phyloP scores from a whole-genome alignment of 2,888 invertebrate genomes.

The Helleia helle region DNA sequence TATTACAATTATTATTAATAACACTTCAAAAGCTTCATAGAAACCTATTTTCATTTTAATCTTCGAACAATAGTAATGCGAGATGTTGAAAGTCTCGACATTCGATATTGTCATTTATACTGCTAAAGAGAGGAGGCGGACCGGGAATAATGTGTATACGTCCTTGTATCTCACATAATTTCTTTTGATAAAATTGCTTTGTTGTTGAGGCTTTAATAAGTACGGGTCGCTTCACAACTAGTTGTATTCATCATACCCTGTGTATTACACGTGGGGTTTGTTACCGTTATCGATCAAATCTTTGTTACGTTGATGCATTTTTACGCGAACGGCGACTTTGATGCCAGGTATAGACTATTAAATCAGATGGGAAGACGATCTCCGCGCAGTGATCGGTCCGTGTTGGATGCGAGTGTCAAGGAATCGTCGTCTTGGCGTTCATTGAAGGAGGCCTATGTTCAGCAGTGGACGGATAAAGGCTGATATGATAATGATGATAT shows the following conservation, averaged over 20 bases:
- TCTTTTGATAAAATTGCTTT: slow-evolving; percentile 35
- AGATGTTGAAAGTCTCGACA: slow-evolving; percentile 63
- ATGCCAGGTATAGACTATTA: too few species aligned
- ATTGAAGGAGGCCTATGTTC: too few species aligned
- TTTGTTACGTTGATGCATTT: too few species aligned
- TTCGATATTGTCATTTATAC: slow-evolving; percentile 51
- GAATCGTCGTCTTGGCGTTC: too few species aligned
- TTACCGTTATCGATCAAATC: slow-evolving; percentile 2
- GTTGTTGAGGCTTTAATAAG: slow-evolving; percentile 9
- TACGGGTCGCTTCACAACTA: slow-evolving; percentile 7
- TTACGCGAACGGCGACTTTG: too few species aligned
- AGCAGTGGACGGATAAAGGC: too few species aligned
- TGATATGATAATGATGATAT: too few species aligned
- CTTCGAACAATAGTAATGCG: slow-evolving; percentile 53
- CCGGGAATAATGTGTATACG: slow-evolving; percentile 53
- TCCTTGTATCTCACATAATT: slow-evolving; percentile 52
- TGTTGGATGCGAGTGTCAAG: too few species aligned
- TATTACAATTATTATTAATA: too few species aligned
- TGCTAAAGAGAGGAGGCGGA: slow-evolving; percentile 59
- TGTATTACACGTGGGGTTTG: neutral
- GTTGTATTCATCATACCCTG: neutral
- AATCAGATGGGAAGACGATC: too few species aligned
- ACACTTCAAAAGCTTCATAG: slow-evolving; percentile 22
- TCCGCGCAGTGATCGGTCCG: too few species aligned
- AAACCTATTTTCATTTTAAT: slow-evolving; percentile 41